A percentile compares a stretch with the other conserved stretches of the same genome.
phyloP scores from a whole-genome alignment of 2,797 vertebrate genomes.

The Tauraco hartlaubi region DNA sequence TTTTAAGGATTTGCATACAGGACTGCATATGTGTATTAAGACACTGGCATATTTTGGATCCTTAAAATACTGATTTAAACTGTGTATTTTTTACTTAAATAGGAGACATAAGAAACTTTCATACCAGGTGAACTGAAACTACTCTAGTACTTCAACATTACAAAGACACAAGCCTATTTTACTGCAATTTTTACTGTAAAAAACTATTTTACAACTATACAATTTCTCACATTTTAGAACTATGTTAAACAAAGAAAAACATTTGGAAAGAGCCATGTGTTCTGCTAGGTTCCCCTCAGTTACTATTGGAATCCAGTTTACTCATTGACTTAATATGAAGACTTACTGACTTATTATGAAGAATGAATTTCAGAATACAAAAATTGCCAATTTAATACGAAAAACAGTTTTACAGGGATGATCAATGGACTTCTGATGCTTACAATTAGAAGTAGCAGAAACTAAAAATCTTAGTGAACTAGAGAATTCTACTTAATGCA shows the following conservation, averaged over 20 bases:
- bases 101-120: not conserved
- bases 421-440: not conserved
- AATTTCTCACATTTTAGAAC: not conserved
- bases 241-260: slow-evolving; percentile 8
- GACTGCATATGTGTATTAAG: not conserved
- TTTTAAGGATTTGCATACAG: not conserved
- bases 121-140: not conserved
- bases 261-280: slow-evolving; percentile 22
- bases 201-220: not conserved
- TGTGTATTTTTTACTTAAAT: not conserved
- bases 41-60: not conserved
- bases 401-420: slow-evolving; percentile 2
- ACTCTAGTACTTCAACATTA: not conserved
- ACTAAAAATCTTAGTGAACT: not conserved
- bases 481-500: not conserved
- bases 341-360: not conserved
- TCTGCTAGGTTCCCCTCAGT: slow-evolving; percentile 32
- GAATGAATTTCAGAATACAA: not conserved
- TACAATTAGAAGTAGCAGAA: not conserved
- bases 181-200: not conserved
- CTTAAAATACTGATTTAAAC: slow-evolving; percentile 6
- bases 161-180: slow-evolving; percentile 1
- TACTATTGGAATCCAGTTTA: slow-evolving; percentile 17
- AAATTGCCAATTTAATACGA: not conserved
- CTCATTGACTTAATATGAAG: not conserved